Percentiles rank a stretch among this genome's conserved stretches.
Evolutionary conservation across 2,797 vertebrate species (phyloP).

Genomic region (Schizopygopsis pylzovi): DNA sequence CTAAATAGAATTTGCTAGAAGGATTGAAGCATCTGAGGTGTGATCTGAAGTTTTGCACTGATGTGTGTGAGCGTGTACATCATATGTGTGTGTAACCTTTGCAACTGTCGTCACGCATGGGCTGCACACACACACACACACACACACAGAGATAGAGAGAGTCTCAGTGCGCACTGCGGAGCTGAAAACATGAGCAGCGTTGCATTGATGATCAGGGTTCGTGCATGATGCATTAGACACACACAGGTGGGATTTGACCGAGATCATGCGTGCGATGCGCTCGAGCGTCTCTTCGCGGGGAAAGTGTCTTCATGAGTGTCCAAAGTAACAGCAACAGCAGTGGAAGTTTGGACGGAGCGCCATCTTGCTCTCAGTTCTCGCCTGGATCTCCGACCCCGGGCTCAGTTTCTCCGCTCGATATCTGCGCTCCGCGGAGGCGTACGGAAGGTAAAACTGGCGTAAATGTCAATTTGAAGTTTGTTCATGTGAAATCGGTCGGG

Average conservation of each 20-base stretch:
- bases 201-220: conserved; percentile 1
- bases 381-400: conserved; percentile 86
- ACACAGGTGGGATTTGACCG: conserved; percentile 49
- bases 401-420: conserved; percentile 85
- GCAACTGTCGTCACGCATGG: conserved; percentile 80
- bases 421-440: conserved; percentile 86
- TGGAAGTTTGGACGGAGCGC: conserved; percentile 98
- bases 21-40: conserved; percentile 18
- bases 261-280: conserved; percentile 59
- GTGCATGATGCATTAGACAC: conserved; percentile 31
- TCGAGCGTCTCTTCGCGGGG: conserved; percentile 75
- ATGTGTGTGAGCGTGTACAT: conserved; percentile 30
- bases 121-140: conserved; percentile 73
- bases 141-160: conserved; percentile 22
- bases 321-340: conserved; percentile 95
- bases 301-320: conserved; percentile 98
- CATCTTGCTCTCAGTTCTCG: conserved; percentile 99
- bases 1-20: neutral
- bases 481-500: neutral
- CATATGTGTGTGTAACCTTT: conserved; percentile 42
- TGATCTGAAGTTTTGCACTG: conserved; percentile 13
- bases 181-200: conserved; percentile 27
- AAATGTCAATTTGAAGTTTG: neutral
- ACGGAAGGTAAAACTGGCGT: conserved; percentile 85
- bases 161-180: conserved; percentile 38